Evolutionary conservation across 2,888 invertebrate genomes (phyloP).

Genomic region (Hirtodrosophila confusa): DNA sequence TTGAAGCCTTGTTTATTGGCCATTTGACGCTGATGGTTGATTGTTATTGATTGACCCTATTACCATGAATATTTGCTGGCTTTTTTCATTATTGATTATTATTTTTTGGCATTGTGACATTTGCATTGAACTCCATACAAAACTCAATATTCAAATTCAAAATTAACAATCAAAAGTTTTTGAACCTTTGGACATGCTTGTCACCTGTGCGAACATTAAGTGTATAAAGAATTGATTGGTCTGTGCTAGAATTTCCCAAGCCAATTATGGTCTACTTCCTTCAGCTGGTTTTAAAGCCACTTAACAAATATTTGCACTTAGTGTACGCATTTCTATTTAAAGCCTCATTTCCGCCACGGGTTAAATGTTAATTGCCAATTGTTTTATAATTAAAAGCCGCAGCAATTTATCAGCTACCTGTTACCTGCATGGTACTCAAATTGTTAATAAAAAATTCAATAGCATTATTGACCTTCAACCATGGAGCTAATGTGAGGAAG

Average conservation of each 20-base stretch:
- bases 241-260: slow-evolving; percentile 41
- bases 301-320: slow-evolving; percentile 43
- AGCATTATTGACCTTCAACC: slow-evolving; percentile 30
- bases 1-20: slow-evolving; percentile 52
- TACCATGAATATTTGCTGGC: slow-evolving; percentile 48
- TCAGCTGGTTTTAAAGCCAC: not conserved
- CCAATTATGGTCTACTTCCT: slow-evolving; percentile 36
- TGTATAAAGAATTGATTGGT: not conserved
- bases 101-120: slow-evolving; percentile 72
- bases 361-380: slow-evolving; percentile 76
- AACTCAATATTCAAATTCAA: slow-evolving; percentile 1
- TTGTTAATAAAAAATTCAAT: slow-evolving; percentile 8
- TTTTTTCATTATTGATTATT: slow-evolving; percentile 55
- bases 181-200: slow-evolving; percentile 11
- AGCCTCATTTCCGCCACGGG: slow-evolving; percentile 58
- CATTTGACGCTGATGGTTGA: slow-evolving; percentile 34
- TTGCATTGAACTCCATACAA: slow-evolving; percentile 29
- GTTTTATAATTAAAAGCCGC: slow-evolving; percentile 59
- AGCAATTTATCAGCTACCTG: slow-evolving; percentile 51
- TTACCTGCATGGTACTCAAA: slow-evolving; percentile 24
- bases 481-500: slow-evolving; percentile 27
- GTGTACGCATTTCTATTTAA: slow-evolving; percentile 12
- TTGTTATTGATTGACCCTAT: slow-evolving; percentile 71
- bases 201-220: slow-evolving; percentile 20
- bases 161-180: slow-evolving; percentile 12